Base-by-base conservation (phyloP, 2,113 vertebrate species). In the Podiceps cristatus region DNA sequence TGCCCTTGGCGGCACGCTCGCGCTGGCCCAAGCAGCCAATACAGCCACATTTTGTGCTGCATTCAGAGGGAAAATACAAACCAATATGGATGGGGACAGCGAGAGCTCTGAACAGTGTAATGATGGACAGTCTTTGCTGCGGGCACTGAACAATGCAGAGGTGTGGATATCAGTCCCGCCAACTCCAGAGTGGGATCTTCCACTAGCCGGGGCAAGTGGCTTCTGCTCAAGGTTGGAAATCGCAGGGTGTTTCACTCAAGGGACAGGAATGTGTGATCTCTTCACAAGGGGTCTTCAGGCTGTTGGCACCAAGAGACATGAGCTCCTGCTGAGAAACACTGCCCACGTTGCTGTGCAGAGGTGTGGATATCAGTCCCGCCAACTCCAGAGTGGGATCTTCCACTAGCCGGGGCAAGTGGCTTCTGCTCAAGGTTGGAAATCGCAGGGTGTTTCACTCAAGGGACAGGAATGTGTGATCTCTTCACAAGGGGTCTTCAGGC, bases 101-200 rank as follows among this genome's bases (percentile, higher is more conserved):
- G 0, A 52, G 68, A 89, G 5, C 47, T 85, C 40, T 60, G 40
- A 96, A 49, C 33, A 5, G 1, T 17, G 7, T 40, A 27, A 53
- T 45, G 24, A 68, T 9, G 3, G 27, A 8, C 8, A 18, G 5
- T 47, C 59, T 62, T 73, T 10, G 1, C 22, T 60, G 52, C 0
- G 2, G 18, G 22, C 66, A 79, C 31, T 0, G 0, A 86, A 31
- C 63, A 55, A 63, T 78, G 64, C 2, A 7, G 64, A 71, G 31
- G 6, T 59, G 18, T 67, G 52, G 60, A 28, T 0, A 0, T 80
- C 14, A 5, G 17, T 84, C 60, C 56, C 2, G 7, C n/a, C 0
- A 1, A 31, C 10, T 76, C 29, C 27, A 49, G 15, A 2, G 4
- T 49, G 27, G 40, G 11, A 68, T 73, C 9, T 9, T 84, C 22